Percentiles rank a stretch among this genome's conserved stretches.
phyloP scores from a whole-genome alignment of 2,113 vertebrate species.

The Ochotona princeps region DNA sequence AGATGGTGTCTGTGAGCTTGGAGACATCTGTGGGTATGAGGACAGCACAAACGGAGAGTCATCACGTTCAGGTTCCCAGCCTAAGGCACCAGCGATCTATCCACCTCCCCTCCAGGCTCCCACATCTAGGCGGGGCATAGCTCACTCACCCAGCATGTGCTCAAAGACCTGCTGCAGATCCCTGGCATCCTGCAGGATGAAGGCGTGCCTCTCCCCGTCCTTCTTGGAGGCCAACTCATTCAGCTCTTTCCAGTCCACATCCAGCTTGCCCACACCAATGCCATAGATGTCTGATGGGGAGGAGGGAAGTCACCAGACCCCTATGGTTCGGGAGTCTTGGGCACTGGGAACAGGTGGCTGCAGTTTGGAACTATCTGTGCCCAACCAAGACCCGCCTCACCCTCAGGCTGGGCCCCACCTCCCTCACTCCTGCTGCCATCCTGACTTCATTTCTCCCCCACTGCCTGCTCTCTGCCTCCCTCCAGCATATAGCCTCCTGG shows the following conservation, averaged over 20 bases:
- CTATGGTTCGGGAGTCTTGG: background rate
- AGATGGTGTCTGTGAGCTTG: conserved; percentile 83
- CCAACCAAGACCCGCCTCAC: background rate
- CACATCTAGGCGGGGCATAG: rapidly evolving
- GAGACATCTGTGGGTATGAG: conserved; percentile 74
- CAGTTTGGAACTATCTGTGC: background rate
- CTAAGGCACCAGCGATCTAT: background rate
- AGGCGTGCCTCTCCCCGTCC: conserved; percentile 86
- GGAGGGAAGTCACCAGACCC: background rate
- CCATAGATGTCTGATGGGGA: conserved; percentile 89
- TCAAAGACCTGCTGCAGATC: conserved; percentile 87
- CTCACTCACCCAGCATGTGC: conserved; percentile 88
- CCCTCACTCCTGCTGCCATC: background rate
- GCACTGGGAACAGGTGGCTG: background rate
- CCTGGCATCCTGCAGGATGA: conserved; percentile 79
- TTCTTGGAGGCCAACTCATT: conserved; percentile 89
- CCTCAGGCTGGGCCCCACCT: background rate
- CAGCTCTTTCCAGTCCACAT: conserved; percentile 86
- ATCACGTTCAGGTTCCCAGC: background rate
- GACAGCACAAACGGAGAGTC: background rate
- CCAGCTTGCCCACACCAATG: conserved; percentile 87
- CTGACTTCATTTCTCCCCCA: background rate
- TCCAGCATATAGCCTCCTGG: background rate
- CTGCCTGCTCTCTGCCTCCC: background rate
- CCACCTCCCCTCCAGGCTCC: rapidly evolving